A percentile compares a stretch with the other conserved stretches of the same genome.
Conservation (phyloP, 2,113 vertebrate species). For the Nettapus auritus region DNA sequence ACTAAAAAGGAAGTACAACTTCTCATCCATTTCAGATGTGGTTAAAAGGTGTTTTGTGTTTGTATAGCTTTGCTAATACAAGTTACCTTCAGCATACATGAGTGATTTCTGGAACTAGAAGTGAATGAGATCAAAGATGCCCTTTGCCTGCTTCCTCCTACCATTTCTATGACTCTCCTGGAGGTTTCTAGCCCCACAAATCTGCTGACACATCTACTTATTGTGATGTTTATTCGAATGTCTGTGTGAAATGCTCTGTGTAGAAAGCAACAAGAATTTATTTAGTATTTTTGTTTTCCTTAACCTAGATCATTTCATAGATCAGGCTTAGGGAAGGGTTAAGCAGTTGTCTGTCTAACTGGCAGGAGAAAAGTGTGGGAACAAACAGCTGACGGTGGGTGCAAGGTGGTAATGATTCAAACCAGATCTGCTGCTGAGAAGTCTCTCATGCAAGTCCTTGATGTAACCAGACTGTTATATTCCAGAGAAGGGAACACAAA, state of each 20-base stretch:
- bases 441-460: not conserved
- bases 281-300: not conserved
- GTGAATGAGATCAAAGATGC: not conserved
- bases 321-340: not conserved
- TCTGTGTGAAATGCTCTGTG: not conserved
- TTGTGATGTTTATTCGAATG: not conserved
- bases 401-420: constrained; percentile 9
- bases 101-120: not conserved
- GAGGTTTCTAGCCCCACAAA: not conserved
- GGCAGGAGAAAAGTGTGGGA: not conserved
- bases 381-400: not conserved
- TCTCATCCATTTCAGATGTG: not conserved
- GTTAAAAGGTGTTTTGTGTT: not conserved
- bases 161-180: not conserved
- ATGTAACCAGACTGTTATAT: not conserved
- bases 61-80: not conserved
- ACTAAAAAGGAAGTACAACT: not conserved
- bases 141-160: not conserved
- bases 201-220: not conserved
- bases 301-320: not conserved
- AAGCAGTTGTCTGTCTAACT: not conserved
- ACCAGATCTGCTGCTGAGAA: not conserved
- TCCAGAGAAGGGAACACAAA: not conserved
- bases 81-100: not conserved
- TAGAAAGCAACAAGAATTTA: not conserved